phyloP scores from a whole-genome alignment of 1,140 invertebrate genomes.

The Bombus waltoni region DNA sequence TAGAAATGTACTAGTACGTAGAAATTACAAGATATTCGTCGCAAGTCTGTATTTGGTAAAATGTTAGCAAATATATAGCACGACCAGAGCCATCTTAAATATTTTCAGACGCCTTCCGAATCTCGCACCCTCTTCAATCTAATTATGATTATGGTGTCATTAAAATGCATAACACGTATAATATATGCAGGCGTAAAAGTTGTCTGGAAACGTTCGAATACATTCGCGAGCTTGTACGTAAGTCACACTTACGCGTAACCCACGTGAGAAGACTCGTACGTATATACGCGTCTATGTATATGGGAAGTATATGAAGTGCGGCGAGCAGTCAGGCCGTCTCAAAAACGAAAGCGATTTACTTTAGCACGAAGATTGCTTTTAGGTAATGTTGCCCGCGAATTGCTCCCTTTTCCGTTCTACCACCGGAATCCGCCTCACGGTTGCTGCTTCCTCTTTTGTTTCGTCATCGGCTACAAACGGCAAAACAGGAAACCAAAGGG shows the following conservation, averaged over 20 bases:
- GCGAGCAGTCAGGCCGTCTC: neutral
- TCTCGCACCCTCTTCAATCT: too few relatives aligned
- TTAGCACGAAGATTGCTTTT: constrained; percentile 28
- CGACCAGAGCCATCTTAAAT: too few relatives aligned
- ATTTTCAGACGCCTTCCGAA: too few relatives aligned
- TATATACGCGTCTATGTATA: too few relatives aligned
- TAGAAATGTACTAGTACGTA: too few relatives aligned
- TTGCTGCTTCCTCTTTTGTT: neutral
- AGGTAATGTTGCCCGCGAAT: constrained; percentile 15
- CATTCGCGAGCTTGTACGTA: neutral
- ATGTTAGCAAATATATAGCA: too few relatives aligned
- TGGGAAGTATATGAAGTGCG: neutral
- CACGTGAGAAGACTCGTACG: neutral
- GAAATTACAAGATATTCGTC: too few relatives aligned
- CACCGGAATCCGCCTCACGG: too few relatives aligned
- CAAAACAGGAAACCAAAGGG: neutral
- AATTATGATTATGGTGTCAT: too few relatives aligned
- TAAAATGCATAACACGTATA: too few relatives aligned
- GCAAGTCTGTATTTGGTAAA: too few relatives aligned
- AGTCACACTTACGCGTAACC: neutral
- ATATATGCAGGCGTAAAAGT: too few relatives aligned
- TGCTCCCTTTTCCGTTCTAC: constrained; percentile 2
- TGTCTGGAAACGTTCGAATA: neutral
- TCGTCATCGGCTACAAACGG: neutral
- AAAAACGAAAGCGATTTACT: constrained; percentile 32